Percentiles rank a stretch among this genome's conserved stretches.
phyloP scores from a whole-genome alignment of 1,140 invertebrate genomes.

The Acromyrmex echinatior region DNA sequence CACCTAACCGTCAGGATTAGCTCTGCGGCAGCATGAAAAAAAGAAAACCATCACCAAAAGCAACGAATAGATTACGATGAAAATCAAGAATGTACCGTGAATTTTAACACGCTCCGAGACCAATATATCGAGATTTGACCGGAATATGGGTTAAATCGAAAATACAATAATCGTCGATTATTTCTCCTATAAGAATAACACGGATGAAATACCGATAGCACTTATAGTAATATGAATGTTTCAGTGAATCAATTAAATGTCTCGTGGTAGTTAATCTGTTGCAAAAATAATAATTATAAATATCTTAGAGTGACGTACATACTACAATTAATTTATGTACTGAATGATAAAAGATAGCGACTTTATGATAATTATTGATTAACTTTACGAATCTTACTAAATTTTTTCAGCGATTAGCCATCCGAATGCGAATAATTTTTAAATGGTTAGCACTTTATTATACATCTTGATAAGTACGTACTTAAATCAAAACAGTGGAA shows the following conservation, averaged over 20 bases:
- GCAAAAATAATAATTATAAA: conserved; percentile 8
- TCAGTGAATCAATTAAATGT: not conserved
- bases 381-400: not conserved
- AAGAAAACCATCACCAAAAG: conserved; percentile 1
- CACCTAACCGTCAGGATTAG: not conserved
- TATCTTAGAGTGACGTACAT: not conserved
- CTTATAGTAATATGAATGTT: conserved; percentile 15
- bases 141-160: conserved; percentile 31
- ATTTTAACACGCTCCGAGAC: conserved; percentile 59
- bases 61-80: conserved; percentile 45
- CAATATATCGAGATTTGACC: conserved; percentile 50
- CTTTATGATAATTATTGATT: not conserved
- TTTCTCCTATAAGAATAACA: conserved; percentile 34
- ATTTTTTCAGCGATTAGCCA: not conserved
- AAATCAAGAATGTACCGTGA: conserved; percentile 62
- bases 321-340: not conserved
- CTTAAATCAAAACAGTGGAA: conserved; percentile 17
- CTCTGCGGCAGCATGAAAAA: not conserved
- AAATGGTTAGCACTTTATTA: not conserved
- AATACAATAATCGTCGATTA: conserved; percentile 19
- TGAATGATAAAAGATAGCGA: not conserved
- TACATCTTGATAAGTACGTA: not conserved
- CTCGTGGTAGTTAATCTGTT: not conserved
- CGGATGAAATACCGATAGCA: not conserved
- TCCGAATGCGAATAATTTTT: not conserved